Conservation (phyloP, 1,140 invertebrate genomes). For the Pygmarrhopalites habei region DNA sequence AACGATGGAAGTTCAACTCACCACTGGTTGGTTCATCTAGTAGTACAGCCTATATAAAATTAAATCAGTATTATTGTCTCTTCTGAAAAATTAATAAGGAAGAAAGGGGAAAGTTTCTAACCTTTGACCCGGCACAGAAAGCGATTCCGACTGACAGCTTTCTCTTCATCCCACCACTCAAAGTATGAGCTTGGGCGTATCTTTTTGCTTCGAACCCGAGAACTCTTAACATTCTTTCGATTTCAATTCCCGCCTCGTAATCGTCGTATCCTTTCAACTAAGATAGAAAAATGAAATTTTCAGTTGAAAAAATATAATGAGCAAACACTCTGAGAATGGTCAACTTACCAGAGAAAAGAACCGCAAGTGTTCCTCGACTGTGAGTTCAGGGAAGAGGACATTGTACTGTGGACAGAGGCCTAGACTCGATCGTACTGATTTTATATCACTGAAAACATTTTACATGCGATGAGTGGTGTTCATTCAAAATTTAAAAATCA, state of each 20-base stretch:
- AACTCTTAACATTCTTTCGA: slow-evolving; percentile 37
- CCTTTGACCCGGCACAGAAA: slow-evolving; percentile 55
- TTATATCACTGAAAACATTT: too few relatives aligned
- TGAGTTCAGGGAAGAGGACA: slow-evolving; percentile 53
- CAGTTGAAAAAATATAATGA: too few relatives aligned
- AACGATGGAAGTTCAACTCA: too few relatives aligned
- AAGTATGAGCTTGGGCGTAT: slow-evolving; percentile 58
- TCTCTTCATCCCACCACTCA: slow-evolving; percentile 79
- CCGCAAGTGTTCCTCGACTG: slow-evolving; percentile 52
- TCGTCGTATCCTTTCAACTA: slow-evolving; percentile 17
- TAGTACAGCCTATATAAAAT: background rate
- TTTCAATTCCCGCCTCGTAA: background rate
- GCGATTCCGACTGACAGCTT: slow-evolving; percentile 79
- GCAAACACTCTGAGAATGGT: too few relatives aligned
- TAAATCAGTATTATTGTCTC: too few relatives aligned
- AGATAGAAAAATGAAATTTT: too few relatives aligned
- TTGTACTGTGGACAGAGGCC: slow-evolving; percentile 62
- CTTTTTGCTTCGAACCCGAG: slow-evolving; percentile 55
- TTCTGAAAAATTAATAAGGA: too few relatives aligned
- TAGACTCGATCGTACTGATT: slow-evolving; percentile 50
- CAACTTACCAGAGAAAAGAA: slow-evolving; percentile 53
- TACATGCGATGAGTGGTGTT: too few relatives aligned
- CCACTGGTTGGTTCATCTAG: too few relatives aligned
- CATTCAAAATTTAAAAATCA: too few relatives aligned
- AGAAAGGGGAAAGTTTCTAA: too few relatives aligned